Conservation (phyloP, 2,888 invertebrate genomes). For the Hipparchia sbordonii region DNA sequence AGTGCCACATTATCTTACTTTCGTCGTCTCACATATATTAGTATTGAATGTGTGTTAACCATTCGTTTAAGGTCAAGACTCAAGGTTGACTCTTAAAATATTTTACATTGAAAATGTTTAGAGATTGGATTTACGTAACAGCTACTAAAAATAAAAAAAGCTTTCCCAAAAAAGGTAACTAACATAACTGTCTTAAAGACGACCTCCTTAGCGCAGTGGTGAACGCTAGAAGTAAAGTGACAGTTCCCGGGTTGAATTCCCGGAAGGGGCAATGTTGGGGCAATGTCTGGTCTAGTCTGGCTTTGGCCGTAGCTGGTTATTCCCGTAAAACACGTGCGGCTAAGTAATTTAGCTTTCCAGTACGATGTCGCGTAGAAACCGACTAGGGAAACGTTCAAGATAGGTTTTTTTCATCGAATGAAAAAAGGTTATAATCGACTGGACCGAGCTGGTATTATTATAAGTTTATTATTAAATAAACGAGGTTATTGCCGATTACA, state of each 20-base stretch:
- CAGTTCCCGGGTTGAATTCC: no score
- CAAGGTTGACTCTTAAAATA: not conserved
- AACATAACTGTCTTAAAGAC: not conserved
- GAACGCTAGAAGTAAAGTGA: not conserved
- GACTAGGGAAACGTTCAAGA: no score
- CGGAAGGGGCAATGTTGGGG: no score
- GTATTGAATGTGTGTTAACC: not conserved
- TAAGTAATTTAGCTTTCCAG: no score
- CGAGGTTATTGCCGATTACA: constrained; percentile 17
- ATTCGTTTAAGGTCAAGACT: constrained; percentile 5
- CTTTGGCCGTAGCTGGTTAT: no score
- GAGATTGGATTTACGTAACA: not conserved
- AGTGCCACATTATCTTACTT: not conserved
- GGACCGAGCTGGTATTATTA: not conserved
- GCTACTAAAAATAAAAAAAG: not conserved
- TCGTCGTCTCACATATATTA: constrained; percentile 1
- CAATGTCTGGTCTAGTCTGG: no score
- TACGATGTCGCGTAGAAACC: no score
- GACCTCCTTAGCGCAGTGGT: no score
- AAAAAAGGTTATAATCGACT: not conserved
- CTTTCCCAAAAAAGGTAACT: constrained; percentile 1
- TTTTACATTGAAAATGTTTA: constrained; percentile 7
- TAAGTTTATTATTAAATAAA: constrained; percentile 7
- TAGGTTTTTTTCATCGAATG: no score
- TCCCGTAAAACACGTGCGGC: no score